These are phyloP conservation scores for Scelioninae gen. 2 DNA, from an alignment of 2,888 invertebrate species.

Conservation along the genomic window DNA sequence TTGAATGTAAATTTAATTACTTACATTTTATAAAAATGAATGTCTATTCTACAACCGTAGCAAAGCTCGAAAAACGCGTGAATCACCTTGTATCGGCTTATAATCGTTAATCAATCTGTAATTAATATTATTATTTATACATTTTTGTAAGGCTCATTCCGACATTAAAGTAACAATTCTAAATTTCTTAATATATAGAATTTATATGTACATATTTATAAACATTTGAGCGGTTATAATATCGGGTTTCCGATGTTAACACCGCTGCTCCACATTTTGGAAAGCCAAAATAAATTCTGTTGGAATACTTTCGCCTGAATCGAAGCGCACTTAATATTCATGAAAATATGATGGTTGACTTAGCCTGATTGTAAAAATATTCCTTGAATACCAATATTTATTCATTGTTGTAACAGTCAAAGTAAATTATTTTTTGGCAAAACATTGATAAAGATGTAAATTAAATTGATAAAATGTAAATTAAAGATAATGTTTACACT, in stretches of 20 bases:
- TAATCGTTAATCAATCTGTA: constrained; percentile 2
- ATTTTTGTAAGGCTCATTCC: constrained; percentile 15
- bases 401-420: too few species aligned
- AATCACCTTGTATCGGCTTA: constrained; percentile 5
- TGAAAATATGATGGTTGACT: neutral
- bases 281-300: constrained; percentile 7
- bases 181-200: too few species aligned
- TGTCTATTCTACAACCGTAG: neutral
- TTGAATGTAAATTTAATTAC: neutral
- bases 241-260: constrained; percentile 12
- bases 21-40: too few species aligned
- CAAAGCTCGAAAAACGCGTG: constrained; percentile 7
- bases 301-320: constrained; percentile 9
- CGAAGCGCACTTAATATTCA: constrained; percentile 10
- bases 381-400: neutral
- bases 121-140: constrained; percentile 17
- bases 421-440: too few species aligned
- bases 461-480: too few species aligned
- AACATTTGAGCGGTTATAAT: constrained; percentile 10
- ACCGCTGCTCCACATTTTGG: neutral
- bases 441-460: too few species aligned
- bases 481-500: too few species aligned
- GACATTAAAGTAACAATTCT: constrained; percentile 12
- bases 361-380: constrained; percentile 1
- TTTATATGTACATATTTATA: constrained; percentile 18